These are phyloP conservation scores for Athetis lepigone DNA, from an alignment of 2,888 invertebrate genomes.

Conservation along the genomic window DNA sequence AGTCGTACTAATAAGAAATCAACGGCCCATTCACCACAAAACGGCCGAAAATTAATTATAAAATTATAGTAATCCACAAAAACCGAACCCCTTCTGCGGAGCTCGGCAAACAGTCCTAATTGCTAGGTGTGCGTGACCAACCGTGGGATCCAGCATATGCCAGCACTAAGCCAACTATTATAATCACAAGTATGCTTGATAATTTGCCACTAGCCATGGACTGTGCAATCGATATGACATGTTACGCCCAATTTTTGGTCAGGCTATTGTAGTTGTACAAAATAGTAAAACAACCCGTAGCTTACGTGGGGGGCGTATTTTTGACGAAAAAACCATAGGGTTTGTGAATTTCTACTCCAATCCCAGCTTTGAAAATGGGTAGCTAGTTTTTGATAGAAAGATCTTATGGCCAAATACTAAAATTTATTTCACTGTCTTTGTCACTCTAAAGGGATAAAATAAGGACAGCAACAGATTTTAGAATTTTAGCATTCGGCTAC, in stretches of 20 bases:
- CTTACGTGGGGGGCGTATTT: no score
- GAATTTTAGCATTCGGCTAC: no score
- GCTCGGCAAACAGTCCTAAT: conserved; percentile 52
- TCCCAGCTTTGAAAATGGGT: no score
- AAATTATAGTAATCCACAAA: conserved; percentile 40
- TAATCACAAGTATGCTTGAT: conserved; percentile 64
- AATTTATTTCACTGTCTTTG: no score
- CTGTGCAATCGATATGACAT: conserved; percentile 65
- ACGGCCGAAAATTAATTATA: conserved; percentile 30
- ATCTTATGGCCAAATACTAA: no score
- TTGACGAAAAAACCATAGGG: no score
- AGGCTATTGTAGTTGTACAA: background rate
- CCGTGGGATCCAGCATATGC: conserved; percentile 71
- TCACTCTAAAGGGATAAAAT: no score
- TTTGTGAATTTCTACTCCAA: no score
- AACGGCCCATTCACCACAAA: conserved; percentile 5
- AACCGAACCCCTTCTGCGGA: conserved; percentile 49
- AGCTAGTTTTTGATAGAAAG: no score
- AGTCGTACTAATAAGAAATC: background rate
- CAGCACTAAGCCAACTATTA: conserved; percentile 57
- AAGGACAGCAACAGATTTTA: no score
- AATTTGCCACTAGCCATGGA: conserved; percentile 62
- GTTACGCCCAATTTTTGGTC: conserved; percentile 39
- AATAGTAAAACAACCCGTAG: no score
- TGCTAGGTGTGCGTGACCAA: conserved; percentile 65